Evolutionary conservation across 1,140 invertebrate genomes (phyloP).

Genomic region (Euwallacea fornicatus): DNA sequence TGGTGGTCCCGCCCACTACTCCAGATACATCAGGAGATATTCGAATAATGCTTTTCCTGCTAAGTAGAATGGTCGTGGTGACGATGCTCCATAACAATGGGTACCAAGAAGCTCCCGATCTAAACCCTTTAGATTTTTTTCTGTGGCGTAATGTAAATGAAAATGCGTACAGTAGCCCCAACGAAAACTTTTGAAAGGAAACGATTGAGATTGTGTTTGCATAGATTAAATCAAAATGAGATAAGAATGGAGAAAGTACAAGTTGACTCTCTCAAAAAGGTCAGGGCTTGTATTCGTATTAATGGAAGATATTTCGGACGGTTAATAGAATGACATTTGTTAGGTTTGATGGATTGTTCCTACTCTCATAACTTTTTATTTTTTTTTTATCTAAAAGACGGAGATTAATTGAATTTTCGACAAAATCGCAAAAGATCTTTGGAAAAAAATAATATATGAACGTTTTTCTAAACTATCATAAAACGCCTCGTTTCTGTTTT

Average conservation of each 20-base stretch:
- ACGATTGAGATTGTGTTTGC: not conserved
- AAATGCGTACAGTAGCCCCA: not conserved
- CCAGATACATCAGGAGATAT: not conserved
- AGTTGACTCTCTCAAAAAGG: not conserved
- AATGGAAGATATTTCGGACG: not conserved
- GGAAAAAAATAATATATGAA: no score
- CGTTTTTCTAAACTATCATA: no score
- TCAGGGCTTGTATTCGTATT: not conserved
- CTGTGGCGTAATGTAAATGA: not conserved
- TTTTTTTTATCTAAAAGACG: no score
- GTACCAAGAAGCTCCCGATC: not conserved
- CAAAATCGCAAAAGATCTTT: no score
- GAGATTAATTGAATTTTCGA: no score
- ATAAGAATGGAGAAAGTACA: not conserved
- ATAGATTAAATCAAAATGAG: not conserved
- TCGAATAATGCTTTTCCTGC: no score
- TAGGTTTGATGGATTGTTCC: not conserved
- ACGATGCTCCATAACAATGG: not conserved
- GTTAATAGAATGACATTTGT: not conserved
- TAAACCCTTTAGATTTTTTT: slow-evolving; percentile 6
- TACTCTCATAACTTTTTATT: not conserved
- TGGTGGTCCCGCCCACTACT: no score
- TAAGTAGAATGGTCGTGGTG: not conserved
- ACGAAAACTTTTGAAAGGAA: not conserved
- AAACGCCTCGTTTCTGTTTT: no score